Base-by-base conservation (phyloP, 2,888 invertebrate genomes). In the Lochmaea capreae region DNA sequence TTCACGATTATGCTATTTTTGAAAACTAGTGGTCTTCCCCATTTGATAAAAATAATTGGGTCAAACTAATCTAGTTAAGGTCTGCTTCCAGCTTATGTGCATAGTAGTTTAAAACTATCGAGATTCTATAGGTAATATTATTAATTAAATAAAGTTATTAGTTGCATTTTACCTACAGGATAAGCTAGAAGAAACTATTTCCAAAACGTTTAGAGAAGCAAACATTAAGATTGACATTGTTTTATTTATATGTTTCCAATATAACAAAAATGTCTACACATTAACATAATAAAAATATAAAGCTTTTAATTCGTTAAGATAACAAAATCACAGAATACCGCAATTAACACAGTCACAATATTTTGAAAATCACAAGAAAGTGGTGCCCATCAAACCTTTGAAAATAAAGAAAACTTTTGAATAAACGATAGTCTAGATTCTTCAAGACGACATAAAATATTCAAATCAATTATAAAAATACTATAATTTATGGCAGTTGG, bases 321-420 rank as follows among this genome's bases (percentile, higher is more conserved):
- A 79, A 81, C 79, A 80, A 78, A 81, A 81, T 81, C 81, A 81
- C 80, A 81, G 81, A 81, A 79, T 78, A 59, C 79, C 72, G 77
- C 68, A 77, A 71, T 59, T 61, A 67, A 76, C 58, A 73, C 67
- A 67, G 78, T 76, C 77, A 73, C 74, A 76, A 78, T 79, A 70
- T 76, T 75, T 80, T 77, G 74, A 78, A 77, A 79, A 80, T 81
- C 80, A 81, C 81, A 80, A 81, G 77, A 77, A 80, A 80, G 80
- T 81, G 81, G 81, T 81, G 81, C 81, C 81, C 80, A 76, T 79
- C 79, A 78, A 79, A 78, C 77, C 77, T 78, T 76, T 72, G 78
- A 78, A 77, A 78, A 76, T 71, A 74, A 74, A 67, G 70, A 65
- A 71, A 66, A 58, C 76, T 75, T 77, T 76, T 76, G 78, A 77